Percentiles rank a stretch among this genome's conserved stretches.
phyloP scores from a whole-genome alignment of 2,888 invertebrate genomes.

The Nipponacmea schrenckii region DNA sequence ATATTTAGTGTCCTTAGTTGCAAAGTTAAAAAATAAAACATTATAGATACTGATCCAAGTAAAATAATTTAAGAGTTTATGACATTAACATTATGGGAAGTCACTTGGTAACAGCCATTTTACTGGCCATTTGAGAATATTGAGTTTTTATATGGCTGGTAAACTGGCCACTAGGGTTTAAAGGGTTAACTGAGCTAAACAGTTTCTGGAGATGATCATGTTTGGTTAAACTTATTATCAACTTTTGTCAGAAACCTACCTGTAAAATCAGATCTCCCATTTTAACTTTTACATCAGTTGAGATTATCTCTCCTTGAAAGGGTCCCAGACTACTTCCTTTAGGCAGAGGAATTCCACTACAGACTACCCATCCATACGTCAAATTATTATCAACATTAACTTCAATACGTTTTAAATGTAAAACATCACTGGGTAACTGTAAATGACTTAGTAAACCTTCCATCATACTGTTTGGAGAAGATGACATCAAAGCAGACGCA shows the following conservation, averaged over 20 bases:
- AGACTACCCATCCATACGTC: slow-evolving; percentile 51
- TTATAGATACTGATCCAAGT: too few species aligned
- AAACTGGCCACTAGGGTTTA: too few species aligned
- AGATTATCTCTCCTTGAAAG: slow-evolving; percentile 50
- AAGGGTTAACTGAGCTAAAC: too few species aligned
- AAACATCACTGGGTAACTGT: slow-evolving; percentile 50
- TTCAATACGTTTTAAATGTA: slow-evolving; percentile 49
- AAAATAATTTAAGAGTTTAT: too few species aligned
- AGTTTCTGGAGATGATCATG: too few species aligned
- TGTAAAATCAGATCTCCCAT: slow-evolving; percentile 54
- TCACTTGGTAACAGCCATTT: too few species aligned
- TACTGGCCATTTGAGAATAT: too few species aligned
- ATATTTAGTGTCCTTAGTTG: neutral
- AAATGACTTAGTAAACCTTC: slow-evolving; percentile 42
- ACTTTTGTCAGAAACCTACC: slow-evolving; percentile 30
- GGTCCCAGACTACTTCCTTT: slow-evolving; percentile 57
- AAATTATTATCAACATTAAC: slow-evolving; percentile 45
- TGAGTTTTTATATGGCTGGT: too few species aligned
- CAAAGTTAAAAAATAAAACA: neutral
- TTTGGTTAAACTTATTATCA: too few species aligned
- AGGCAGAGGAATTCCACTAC: slow-evolving; percentile 47
- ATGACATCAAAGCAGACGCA: neutral
- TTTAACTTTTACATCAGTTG: slow-evolving; percentile 45
- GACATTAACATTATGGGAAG: too few species aligned
- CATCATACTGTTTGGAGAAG: slow-evolving; percentile 10